Percentiles rank a stretch among this genome's conserved stretches.
These are phyloP conservation scores for Pammene fasciana DNA, from an alignment of 2,888 invertebrate genomes.

Conservation along the genomic window DNA sequence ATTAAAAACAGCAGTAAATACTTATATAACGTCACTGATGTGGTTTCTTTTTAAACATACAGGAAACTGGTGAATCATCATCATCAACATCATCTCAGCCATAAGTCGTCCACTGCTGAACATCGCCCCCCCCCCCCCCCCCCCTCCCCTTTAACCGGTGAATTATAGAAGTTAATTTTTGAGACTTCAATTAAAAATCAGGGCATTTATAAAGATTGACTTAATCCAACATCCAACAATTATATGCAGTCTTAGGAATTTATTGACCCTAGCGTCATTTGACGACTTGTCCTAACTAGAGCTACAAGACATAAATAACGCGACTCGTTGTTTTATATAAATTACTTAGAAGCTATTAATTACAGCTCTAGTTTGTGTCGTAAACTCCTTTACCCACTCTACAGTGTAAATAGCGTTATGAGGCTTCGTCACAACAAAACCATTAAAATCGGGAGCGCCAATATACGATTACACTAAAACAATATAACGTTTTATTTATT, in stretches of 20 bases:
- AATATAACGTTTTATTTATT: slow-evolving; percentile 63
- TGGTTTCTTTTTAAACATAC: too few relatives aligned
- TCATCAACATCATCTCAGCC: too few relatives aligned
- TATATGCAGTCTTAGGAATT: slow-evolving; percentile 1
- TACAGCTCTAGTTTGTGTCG: slow-evolving; percentile 25
- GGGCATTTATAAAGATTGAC: too few relatives aligned
- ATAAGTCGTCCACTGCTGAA: too few relatives aligned
- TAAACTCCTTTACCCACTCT: slow-evolving; percentile 41
- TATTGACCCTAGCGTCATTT: slow-evolving; percentile 34
- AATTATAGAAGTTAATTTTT: too few relatives aligned
- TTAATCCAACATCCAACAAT: too few relatives aligned
- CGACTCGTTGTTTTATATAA: slow-evolving; percentile 27
- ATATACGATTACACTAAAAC: slow-evolving; percentile 54
- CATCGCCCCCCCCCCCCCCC: too few relatives aligned
- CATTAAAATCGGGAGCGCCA: slow-evolving; percentile 54
- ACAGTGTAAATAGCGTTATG: slow-evolving; percentile 46
- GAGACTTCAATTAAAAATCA: too few relatives aligned
- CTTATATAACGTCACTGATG: too few relatives aligned
- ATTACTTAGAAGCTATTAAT: slow-evolving; percentile 33
- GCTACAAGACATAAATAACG: slow-evolving; percentile 13
- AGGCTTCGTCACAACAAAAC: slow-evolving; percentile 49
- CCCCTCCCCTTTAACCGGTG: too few relatives aligned
- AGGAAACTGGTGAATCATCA: too few relatives aligned
- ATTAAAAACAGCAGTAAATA: too few relatives aligned
- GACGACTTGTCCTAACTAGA: slow-evolving; percentile 9